Conservation (phyloP, 2,797 vertebrate species). For the Odontamblyopus lacepedii region DNA sequence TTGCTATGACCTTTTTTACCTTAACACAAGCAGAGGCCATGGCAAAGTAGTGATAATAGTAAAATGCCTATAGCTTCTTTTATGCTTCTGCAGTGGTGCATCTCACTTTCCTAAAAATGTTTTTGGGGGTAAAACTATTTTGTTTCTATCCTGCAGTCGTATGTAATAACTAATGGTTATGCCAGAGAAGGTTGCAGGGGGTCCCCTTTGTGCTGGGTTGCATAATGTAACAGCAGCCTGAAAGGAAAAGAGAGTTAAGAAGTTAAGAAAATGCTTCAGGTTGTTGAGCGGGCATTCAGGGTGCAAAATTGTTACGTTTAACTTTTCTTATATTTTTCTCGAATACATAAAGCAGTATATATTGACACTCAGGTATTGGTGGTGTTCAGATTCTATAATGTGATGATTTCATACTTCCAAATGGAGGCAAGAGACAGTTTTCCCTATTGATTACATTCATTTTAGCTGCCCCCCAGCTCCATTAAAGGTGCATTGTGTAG, state of each 20-base stretch:
- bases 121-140: background rate
- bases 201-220: background rate
- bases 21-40: background rate
- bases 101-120: background rate
- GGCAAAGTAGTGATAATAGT: background rate
- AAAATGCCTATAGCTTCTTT: background rate
- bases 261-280: background rate
- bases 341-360: background rate
- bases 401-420: too few relatives aligned
- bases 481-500: too few relatives aligned
- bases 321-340: background rate
- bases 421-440: too few relatives aligned
- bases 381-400: too few relatives aligned
- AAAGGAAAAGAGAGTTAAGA: background rate
- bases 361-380: background rate
- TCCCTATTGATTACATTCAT: too few relatives aligned
- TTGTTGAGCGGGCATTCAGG: background rate
- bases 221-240: background rate
- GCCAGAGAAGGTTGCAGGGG: background rate
- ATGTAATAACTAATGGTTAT: conserved; percentile 7
- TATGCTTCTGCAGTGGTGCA: background rate
- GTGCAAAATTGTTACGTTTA: background rate
- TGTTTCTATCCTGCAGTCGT: background rate
- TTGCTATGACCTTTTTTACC: background rate
- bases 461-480: too few relatives aligned